Percentiles rank a stretch among this genome's conserved stretches.
phyloP scores from a whole-genome alignment of 2,797 vertebrate genomes.

The Clangula hyemalis region DNA sequence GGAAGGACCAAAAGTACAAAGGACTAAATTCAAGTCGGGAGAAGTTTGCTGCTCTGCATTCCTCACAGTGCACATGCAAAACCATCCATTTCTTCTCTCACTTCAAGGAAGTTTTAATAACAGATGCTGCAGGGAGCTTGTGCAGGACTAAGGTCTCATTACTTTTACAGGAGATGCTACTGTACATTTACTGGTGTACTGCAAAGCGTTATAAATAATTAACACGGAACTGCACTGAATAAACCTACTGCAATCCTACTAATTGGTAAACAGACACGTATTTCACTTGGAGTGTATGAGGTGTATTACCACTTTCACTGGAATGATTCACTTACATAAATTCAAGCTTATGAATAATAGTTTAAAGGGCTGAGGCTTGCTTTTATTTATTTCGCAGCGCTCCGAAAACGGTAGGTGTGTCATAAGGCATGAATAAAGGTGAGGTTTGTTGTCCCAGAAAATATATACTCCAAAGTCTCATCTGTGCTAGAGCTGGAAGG shows the following conservation, averaged over 20 bases:
- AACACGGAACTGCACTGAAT: not conserved
- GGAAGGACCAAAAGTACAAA: conserved; percentile 23
- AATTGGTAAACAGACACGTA: conserved; percentile 57
- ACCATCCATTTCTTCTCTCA: conserved; percentile 32
- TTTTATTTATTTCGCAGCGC: conserved; percentile 1
- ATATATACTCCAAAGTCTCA: not conserved
- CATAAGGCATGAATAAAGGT: not conserved
- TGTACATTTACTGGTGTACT: not conserved
- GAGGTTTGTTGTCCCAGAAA: not conserved
- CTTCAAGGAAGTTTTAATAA: conserved; percentile 52
- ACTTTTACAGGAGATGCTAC: conserved; percentile 40
- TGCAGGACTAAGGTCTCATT: conserved; percentile 41
- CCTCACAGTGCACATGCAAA: not conserved
- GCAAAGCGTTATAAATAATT: conserved; percentile 59
- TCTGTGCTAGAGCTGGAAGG: not conserved
- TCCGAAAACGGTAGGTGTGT: not conserved
- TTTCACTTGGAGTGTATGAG: not conserved
- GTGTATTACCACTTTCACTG: not conserved
- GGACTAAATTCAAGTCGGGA: not conserved
- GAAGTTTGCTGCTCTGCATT: not conserved
- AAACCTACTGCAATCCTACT: conserved; percentile 28
- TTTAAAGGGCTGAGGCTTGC: not conserved
- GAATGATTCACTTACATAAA: conserved; percentile 24
- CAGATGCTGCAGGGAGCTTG: conserved; percentile 53
- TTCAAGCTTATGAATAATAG: conserved; percentile 22